phyloP scores from a whole-genome alignment of 2,113 vertebrate species.

The Alethe diademata region DNA sequence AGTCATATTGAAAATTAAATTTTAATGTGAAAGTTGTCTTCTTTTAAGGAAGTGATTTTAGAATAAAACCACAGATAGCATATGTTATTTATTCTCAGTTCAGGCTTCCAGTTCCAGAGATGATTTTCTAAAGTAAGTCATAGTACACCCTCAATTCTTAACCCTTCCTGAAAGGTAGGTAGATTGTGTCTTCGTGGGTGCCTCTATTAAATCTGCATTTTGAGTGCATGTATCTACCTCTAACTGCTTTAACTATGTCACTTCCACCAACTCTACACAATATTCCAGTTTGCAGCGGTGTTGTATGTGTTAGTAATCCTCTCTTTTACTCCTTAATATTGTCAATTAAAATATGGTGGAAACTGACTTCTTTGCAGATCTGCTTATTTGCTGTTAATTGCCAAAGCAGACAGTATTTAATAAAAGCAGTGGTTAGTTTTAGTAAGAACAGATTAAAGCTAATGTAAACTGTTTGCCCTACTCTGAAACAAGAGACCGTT shows the following conservation, averaged over 20 bases:
- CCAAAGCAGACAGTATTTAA: not conserved
- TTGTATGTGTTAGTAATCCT: not conserved
- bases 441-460: not conserved
- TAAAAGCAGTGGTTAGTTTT: not conserved
- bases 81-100: not conserved
- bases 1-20: not conserved
- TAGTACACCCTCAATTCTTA: not conserved
- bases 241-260: not conserved
- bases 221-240: not conserved
- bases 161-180: not conserved
- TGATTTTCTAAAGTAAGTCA: not conserved
- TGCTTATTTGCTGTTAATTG: not conserved
- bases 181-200: not conserved
- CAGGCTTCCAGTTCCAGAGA: not conserved
- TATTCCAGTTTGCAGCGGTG: not conserved
- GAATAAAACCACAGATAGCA: not conserved
- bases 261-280: not conserved
- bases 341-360: not conserved
- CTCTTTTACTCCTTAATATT: not conserved
- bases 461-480: not conserved
- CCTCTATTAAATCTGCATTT: not conserved
- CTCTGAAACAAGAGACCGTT: not conserved
- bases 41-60: not conserved
- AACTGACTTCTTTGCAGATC: not conserved
- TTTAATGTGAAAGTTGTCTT: not conserved